Evolutionary conservation across 2,797 vertebrate genomes (phyloP), one percentile per base, ranked within the genome.

Genomic region (Odontamblyopus rebecca): DNA sequence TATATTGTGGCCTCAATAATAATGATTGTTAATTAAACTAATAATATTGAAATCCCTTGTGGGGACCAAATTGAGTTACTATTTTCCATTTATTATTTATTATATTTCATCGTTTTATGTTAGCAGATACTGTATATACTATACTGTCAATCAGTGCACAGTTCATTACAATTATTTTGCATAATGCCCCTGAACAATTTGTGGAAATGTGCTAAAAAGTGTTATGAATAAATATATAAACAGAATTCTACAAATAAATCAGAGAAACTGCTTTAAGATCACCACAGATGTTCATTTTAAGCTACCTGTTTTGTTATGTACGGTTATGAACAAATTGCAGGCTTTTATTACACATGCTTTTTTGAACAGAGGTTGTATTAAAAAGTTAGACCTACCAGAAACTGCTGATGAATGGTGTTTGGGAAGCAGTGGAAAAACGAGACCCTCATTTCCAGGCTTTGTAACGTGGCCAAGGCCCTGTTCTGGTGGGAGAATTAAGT

Each of bases 391-490:
- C 76, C 44, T 68, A 50, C 80, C 85, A 83, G 77, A 71, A 76
- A 81, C 70, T 76, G 64, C 72, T 82, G 83, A 86, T 90, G 83
- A 90, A 84, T 78, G 81, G 82, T 75, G 82, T 87, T 90, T 72
- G 69, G 80, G 77, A 85, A 83, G 76, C 78, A 85, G 83, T 80
- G 77, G 82, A 85, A 89, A 85, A 86, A 72, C 26, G 75, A 89
- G 83, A 83, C 67, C 64, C 63, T 84, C 71, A 63, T 87, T 88
- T 80, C 59, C 61, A 80, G 83, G 67, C 81, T 87, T 88, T 86
- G 83, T 91, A 90, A 87, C 89, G 0, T 81, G 84, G 84, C 82
- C 89, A 90, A 79, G 61, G 44, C 61, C 85, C 75, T 44, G 85
- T 75, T 86, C 75, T 5, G 66, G 70, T 75, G 85, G 86, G 81